Base-by-base conservation (phyloP, 2,113 vertebrate genomes). In the Sebastes schlegelii region DNA sequence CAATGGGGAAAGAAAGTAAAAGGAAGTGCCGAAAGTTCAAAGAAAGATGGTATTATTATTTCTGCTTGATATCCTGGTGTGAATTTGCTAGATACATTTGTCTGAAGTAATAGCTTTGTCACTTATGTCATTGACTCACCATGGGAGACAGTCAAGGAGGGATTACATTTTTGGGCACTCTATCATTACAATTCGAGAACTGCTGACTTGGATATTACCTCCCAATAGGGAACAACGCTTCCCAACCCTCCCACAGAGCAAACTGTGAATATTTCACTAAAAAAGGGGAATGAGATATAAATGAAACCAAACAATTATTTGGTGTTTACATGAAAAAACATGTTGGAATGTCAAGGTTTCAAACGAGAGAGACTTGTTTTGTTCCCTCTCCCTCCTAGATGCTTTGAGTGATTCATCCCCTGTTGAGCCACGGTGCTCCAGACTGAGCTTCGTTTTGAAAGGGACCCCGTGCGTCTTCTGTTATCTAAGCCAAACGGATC, bases 81-180 rank as follows among this genome's bases (percentile, higher is more conserved):
- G 90, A 91, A 78, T 89, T 90, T 90, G 86, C 88, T 71, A 81
- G 84, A 92, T 74, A 93, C 91, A 94, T 95, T 93, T 93, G 91
- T 94, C 92, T 92, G 90, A 83, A 83, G 86, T 94, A 94, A 95
- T 94, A 89, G 91, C 90, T 93, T 91, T 93, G 92, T 93, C 91
- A 93, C 90, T 93, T 90, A 91, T 93, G 90, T 89, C 89, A 92
- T 91, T 93, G 91, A 92, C 88, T 94, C 89, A 90, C 92, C 84
- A 86, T 92, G 90, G 92, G 93, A 92, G 80, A 92, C 85, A 92
- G 90, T 91, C 86, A 87, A 94, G 90, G 88, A 94, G 91, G 91
- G 90, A 93, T 95, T 93, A 91, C 90, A 94, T 91, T 92, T 93
- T 92, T 89, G 89, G 92, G 90, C 89, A 93, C 85, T 94, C 90